Conservation (phyloP, 1,140 invertebrate genomes). For the Papilio polytes region DNA sequence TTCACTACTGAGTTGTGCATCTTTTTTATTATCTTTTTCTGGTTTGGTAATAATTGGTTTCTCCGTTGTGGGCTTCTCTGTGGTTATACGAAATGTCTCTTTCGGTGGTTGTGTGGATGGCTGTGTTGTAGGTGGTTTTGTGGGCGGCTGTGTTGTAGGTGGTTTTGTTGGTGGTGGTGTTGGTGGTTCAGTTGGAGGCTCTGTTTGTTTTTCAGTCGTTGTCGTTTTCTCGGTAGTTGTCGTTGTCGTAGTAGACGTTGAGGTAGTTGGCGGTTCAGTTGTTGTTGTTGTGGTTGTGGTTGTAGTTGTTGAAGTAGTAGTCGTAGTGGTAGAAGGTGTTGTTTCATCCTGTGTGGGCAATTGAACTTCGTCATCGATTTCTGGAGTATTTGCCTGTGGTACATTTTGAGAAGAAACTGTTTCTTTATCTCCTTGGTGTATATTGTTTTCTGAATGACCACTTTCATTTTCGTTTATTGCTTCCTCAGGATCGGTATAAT, state of each 20-base stretch:
- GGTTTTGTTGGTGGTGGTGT: slow-evolving; percentile 44
- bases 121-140: slow-evolving; percentile 47
- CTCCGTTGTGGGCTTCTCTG: slow-evolving; percentile 63
- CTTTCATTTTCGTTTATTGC: slow-evolving; percentile 67
- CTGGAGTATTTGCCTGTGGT: slow-evolving; percentile 54
- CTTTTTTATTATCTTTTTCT: slow-evolving; percentile 74
- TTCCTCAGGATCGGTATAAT: slow-evolving; percentile 58
- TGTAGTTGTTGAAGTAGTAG: slow-evolving; percentile 48
- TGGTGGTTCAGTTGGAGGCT: slow-evolving; percentile 54
- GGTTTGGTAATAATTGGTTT: slow-evolving; percentile 56
- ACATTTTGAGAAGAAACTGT: slow-evolving; percentile 41
- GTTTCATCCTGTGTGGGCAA: slow-evolving; percentile 53
- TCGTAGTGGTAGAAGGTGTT: slow-evolving; percentile 53
- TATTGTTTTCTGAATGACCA: slow-evolving; percentile 67
- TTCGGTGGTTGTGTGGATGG: slow-evolving; percentile 44
- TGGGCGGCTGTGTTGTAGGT: slow-evolving; percentile 52
- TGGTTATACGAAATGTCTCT: slow-evolving; percentile 48
- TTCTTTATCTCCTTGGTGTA: slow-evolving; percentile 61
- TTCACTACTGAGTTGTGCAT: slow-evolving; percentile 48
- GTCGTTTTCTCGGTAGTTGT: slow-evolving; percentile 53
- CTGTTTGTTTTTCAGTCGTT: slow-evolving; percentile 51
- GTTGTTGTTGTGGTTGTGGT: slow-evolving; percentile 45
- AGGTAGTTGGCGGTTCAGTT: slow-evolving; percentile 50
- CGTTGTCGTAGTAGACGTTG: slow-evolving; percentile 48
- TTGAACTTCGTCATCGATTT: slow-evolving; percentile 53